phyloP scores from a whole-genome alignment of 2,888 invertebrate genomes.

The Heliconius charithonia region DNA sequence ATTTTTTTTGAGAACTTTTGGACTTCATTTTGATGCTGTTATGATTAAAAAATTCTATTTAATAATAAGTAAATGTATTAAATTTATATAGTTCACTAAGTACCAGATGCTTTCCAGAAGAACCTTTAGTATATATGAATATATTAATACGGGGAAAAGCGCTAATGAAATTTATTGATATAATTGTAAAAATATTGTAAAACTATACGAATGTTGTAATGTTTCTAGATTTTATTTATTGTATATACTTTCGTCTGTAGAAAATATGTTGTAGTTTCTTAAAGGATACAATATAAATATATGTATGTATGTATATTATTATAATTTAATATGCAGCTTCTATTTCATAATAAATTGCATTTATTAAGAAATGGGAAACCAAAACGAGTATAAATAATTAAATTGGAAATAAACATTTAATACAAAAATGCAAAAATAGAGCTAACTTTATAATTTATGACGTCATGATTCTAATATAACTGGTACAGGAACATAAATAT shows the following conservation, averaged over 20 bases:
- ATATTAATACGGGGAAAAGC: conserved; percentile 75
- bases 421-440: too few relatives aligned
- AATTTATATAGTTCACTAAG: conserved; percentile 14
- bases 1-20: conserved; percentile 1
- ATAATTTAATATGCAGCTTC: not conserved
- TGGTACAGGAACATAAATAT: too few relatives aligned
- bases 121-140: conserved; percentile 25
- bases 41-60: conserved; percentile 7
- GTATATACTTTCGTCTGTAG: conserved; percentile 8
- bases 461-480: too few relatives aligned
- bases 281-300: not conserved
- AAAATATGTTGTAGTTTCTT: not conserved
- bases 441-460: too few relatives aligned
- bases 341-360: not conserved
- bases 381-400: too few relatives aligned
- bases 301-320: not conserved
- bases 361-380: not conserved
- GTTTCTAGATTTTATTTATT: conserved; percentile 7
- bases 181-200: conserved; percentile 50
- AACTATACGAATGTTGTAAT: conserved; percentile 6
- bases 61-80: not conserved
- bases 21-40: not conserved
- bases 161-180: conserved; percentile 76
- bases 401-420: too few relatives aligned
- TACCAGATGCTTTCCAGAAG: conserved; percentile 28